phyloP scores from a whole-genome alignment of 1,140 invertebrate genomes.

The Pachypeltis micranthus region DNA sequence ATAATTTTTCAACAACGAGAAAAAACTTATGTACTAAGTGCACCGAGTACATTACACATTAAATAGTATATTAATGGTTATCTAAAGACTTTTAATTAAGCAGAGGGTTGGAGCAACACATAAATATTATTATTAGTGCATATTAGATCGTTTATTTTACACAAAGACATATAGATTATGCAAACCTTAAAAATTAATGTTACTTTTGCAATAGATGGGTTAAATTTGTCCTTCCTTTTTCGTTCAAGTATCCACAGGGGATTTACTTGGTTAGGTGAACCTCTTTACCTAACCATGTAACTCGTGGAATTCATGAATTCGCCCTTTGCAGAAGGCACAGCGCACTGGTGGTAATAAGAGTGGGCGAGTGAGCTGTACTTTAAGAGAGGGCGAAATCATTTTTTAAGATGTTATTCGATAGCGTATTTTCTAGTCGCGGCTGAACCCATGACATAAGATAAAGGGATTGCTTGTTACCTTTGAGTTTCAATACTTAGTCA shows the following conservation, averaged over 20 bases:
- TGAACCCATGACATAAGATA: constrained; percentile 14
- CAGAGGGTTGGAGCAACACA: no score
- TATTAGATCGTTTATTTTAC: no score
- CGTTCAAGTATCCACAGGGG: not conserved
- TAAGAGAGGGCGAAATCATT: not conserved
- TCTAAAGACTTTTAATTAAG: no score
- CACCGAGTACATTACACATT: constrained; percentile 2
- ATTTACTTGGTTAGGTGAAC: constrained; percentile 13
- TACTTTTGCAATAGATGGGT: not conserved
- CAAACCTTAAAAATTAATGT: no score
- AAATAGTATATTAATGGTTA: no score
- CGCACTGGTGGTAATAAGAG: no score
- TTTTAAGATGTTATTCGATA: not conserved
- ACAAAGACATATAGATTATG: no score
- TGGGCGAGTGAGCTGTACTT: not conserved
- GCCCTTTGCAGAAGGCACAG: not conserved
- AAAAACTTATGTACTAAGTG: constrained; percentile 4
- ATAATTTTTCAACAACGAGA: not conserved
- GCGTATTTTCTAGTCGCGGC: not conserved
- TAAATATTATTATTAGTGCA: no score
- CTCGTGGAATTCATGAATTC: not conserved
- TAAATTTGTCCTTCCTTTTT: not conserved
- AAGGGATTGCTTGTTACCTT: constrained; percentile 23
- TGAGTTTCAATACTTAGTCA: constrained; percentile 19
- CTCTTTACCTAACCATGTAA: constrained; percentile 14